These are phyloP conservation scores for Typhlichthys subterraneus DNA, from an alignment of 2,797 vertebrate species.

Conservation along the genomic window DNA sequence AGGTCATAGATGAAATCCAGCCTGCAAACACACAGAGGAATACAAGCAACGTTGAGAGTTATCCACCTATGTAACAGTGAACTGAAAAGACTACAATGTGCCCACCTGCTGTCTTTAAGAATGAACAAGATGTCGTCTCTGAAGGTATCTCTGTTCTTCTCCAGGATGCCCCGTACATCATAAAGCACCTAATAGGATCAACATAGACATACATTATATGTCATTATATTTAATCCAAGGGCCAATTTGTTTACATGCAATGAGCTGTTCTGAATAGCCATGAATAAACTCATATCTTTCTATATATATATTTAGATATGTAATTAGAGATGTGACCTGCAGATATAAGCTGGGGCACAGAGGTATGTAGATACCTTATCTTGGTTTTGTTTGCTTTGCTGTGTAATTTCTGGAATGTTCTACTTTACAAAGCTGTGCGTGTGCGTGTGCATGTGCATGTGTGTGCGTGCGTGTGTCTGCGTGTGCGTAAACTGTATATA, in stretches of 20 bases:
- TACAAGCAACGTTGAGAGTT: neutral
- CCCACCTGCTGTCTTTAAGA: slow-evolving; percentile 89
- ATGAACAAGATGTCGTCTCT: slow-evolving; percentile 92
- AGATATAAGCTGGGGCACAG: too few species aligned
- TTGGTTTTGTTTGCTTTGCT: too few species aligned
- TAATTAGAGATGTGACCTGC: too few species aligned
- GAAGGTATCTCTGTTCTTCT: slow-evolving; percentile 94
- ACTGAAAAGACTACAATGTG: neutral
- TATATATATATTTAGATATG: too few species aligned
- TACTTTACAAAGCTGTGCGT: slow-evolving; percentile 1
- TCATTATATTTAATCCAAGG: neutral
- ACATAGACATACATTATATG: too few species aligned
- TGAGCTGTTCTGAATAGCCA: too few species aligned
- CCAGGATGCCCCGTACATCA: slow-evolving; percentile 87
- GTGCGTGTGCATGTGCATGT: neutral
- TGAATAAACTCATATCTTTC: too few species aligned
- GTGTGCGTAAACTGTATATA: neutral
- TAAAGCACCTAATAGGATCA: slow-evolving; percentile 82
- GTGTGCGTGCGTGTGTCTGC: too few species aligned
- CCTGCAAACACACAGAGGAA: slow-evolving; percentile 62
- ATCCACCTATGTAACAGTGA: neutral
- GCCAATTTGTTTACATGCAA: neutral
- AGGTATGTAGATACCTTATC: too few species aligned
- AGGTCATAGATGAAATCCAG: slow-evolving; percentile 94
- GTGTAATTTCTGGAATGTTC: too few species aligned